Conservation (phyloP, 2,797 vertebrate species). For the Nannoperca obscura region DNA sequence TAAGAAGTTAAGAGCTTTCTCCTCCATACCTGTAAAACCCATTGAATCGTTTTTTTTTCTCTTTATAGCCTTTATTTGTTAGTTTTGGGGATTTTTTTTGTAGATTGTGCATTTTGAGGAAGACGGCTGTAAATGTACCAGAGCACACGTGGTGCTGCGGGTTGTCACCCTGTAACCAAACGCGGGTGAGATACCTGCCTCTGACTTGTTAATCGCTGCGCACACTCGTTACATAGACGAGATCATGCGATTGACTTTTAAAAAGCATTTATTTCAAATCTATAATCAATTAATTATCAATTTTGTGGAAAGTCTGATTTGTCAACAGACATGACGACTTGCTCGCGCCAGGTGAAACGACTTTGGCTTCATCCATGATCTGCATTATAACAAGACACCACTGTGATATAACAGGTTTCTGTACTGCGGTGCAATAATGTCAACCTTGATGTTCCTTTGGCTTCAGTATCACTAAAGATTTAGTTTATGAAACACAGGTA, state of each 20-base stretch:
- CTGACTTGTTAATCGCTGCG: conserved; percentile 45
- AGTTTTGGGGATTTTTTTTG: background rate
- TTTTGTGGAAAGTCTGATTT: conserved; percentile 30
- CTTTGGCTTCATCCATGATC: background rate
- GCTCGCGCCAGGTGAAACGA: conserved; percentile 14
- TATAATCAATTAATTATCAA: background rate
- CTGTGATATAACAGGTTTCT: background rate
- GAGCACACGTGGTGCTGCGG: conserved; percentile 5
- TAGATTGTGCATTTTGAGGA: background rate
- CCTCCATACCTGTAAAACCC: background rate
- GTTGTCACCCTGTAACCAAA: conserved; percentile 32
- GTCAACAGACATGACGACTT: background rate
- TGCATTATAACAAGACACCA: conserved; percentile 1
- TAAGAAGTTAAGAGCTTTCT: background rate
- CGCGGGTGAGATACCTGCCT: conserved; percentile 14
- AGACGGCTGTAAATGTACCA: background rate
- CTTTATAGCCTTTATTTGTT: too few species aligned
- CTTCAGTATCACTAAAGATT: background rate
- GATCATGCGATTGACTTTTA: conserved; percentile 1
- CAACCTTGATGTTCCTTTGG: too few species aligned
- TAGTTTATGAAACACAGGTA: background rate
- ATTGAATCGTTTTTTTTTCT: background rate
- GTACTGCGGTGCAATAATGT: too few species aligned
- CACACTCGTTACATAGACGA: conserved; percentile 20
- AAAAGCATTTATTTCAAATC: conserved; percentile 37